A percentile compares a stretch with the other conserved stretches of the same genome.
These are phyloP conservation scores for Prorops nasuta DNA, from an alignment of 1,140 invertebrate species.

Conservation along the genomic window DNA sequence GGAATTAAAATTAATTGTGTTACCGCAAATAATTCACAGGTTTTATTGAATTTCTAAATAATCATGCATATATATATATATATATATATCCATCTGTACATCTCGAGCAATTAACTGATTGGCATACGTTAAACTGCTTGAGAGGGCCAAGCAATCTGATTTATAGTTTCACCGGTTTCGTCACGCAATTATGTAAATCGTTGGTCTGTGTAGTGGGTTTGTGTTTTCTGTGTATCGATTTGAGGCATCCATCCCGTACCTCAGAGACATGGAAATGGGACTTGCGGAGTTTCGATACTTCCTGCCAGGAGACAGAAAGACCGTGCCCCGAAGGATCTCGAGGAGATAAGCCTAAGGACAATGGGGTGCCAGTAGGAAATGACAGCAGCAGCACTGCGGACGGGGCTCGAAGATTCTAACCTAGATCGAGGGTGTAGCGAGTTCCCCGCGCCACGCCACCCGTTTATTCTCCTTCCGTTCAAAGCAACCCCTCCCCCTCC, in stretches of 20 bases:
- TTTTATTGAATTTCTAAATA: not conserved
- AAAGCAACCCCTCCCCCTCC: not conserved
- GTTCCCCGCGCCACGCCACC: conserved; percentile 18
- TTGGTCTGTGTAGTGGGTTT: not conserved
- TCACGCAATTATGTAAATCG: not conserved
- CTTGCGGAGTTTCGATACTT: conserved; percentile 23
- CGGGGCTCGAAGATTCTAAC: conserved; percentile 23
- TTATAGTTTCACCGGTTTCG: not conserved
- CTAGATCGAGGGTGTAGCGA: conserved; percentile 33
- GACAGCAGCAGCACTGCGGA: conserved; percentile 21
- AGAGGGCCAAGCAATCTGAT: no score
- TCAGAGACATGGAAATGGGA: conserved; percentile 2
- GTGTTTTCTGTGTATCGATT: not conserved
- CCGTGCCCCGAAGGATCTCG: conserved; percentile 14
- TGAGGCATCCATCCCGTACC: not conserved
- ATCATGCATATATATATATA: no score
- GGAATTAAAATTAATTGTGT: not conserved
- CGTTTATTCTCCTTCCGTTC: conserved; percentile 4
- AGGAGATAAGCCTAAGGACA: conserved; percentile 36
- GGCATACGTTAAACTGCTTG: no score
- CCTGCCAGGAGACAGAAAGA: conserved; percentile 1
- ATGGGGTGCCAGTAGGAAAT: conserved; percentile 38
- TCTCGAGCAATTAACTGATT: no score
- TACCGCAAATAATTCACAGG: not conserved
- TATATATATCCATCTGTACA: no score